These are phyloP conservation scores for Pemphigus obesinymphae DNA, from an alignment of 1,140 invertebrate genomes.

Conservation along the genomic window DNA sequence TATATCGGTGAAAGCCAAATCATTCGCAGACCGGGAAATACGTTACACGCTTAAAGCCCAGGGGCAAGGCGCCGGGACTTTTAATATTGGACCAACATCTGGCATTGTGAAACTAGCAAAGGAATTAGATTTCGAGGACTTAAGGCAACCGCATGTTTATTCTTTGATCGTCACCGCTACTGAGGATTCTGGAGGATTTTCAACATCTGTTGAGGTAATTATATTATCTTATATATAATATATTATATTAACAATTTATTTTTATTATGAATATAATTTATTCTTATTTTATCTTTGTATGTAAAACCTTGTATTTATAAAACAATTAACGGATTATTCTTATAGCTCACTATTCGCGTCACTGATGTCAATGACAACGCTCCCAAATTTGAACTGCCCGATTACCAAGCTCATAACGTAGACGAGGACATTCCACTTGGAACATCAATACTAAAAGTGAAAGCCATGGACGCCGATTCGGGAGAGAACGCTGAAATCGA, in stretches of 20 bases:
- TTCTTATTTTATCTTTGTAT: too few species aligned
- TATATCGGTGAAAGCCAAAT: slow-evolving; percentile 93
- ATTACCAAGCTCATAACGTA: slow-evolving; percentile 92
- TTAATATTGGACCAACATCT: slow-evolving; percentile 88
- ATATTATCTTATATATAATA: background rate
- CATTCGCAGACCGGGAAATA: slow-evolving; percentile 90
- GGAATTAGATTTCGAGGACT: slow-evolving; percentile 90
- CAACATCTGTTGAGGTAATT: slow-evolving; percentile 84
- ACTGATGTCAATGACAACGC: slow-evolving; percentile 94
- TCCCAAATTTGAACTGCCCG: slow-evolving; percentile 89
- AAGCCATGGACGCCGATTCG: slow-evolving; percentile 87
- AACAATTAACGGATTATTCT: background rate
- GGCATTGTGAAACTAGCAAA: slow-evolving; percentile 92
- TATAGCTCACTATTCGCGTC: slow-evolving; percentile 77
- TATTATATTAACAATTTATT: background rate
- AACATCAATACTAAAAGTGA: slow-evolving; percentile 84
- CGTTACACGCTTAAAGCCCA: slow-evolving; percentile 89
- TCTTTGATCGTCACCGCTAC: slow-evolving; percentile 87
- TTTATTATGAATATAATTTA: too few species aligned
- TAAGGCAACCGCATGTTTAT: slow-evolving; percentile 87
- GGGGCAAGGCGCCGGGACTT: slow-evolving; percentile 88
- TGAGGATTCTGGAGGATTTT: slow-evolving; percentile 92
- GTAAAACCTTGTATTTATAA: too few species aligned
- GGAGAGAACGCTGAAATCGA: slow-evolving; percentile 90
- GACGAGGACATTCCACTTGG: slow-evolving; percentile 89